Evolutionary conservation across 2,113 vertebrate species (phyloP).

Genomic region (Ceyx margarethae): DNA sequence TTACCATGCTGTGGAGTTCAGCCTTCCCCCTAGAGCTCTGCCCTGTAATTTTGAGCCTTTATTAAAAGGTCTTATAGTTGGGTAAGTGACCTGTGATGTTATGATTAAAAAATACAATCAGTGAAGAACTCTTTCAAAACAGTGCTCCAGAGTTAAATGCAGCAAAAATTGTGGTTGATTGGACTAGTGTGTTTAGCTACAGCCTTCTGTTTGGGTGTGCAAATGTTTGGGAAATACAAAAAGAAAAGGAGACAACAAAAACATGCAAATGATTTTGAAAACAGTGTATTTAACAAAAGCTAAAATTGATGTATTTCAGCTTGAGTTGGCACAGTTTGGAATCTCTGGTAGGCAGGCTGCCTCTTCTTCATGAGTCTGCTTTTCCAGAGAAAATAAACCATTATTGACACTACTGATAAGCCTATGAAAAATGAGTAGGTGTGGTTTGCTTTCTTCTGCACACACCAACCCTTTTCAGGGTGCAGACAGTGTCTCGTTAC

Average conservation of each 20-base stretch:
- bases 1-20: background rate
- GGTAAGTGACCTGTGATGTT: background rate
- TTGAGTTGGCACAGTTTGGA: background rate
- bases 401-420: background rate
- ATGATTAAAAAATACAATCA: background rate
- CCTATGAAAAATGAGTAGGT: background rate
- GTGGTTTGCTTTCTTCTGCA: background rate
- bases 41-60: background rate
- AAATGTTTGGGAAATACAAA: background rate
- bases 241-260: background rate
- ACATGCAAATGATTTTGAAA: background rate
- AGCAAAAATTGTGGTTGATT: background rate
- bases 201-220: background rate
- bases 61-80: background rate
- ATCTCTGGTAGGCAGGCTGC: background rate
- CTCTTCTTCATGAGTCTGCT: background rate
- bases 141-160: background rate
- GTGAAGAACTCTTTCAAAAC: background rate
- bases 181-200: background rate
- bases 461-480: background rate
- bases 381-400: background rate
- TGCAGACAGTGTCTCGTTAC: slow-evolving; percentile 5
- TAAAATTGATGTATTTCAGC: background rate
- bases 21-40: background rate
- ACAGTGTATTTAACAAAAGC: background rate